Conservation (phyloP, 2,113 vertebrate species). For the Apteryx mantelli region DNA sequence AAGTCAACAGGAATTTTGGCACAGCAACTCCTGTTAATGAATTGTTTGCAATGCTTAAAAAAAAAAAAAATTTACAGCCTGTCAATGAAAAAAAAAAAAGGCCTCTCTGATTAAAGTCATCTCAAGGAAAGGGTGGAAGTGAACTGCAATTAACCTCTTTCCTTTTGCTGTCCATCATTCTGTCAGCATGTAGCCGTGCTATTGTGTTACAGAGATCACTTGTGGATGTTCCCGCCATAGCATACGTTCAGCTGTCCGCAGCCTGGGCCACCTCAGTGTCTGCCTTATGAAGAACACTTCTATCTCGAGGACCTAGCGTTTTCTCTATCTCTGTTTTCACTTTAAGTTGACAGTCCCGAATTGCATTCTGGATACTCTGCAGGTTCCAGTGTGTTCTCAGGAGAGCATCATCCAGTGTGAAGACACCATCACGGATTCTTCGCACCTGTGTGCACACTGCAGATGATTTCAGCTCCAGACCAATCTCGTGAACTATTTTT, state of each 20-base stretch:
- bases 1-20: constrained; percentile 44
- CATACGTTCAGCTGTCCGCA: neutral
- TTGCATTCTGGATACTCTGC: constrained; percentile 75
- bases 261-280: neutral
- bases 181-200: neutral
- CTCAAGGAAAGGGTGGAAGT: constrained; percentile 22
- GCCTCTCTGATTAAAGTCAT: constrained; percentile 3
- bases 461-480: constrained; percentile 89
- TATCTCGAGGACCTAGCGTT: neutral
- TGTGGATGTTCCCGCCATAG: rapidly evolving
- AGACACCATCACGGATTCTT: constrained; percentile 84
- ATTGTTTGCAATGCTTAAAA: neutral
- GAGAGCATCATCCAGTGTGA: constrained; percentile 84
- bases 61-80: neutral
- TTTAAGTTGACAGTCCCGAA: constrained; percentile 45
- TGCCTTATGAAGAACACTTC: neutral
- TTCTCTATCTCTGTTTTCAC: constrained; percentile 62
- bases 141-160: constrained; percentile 41
- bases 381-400: constrained; percentile 85
- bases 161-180: neutral
- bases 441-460: constrained; percentile 87
- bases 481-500: constrained; percentile 90
- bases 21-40: constrained; percentile 26
- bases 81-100: neutral
- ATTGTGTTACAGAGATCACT: neutral